Percentiles rank a stretch among this genome's conserved stretches.
These are phyloP conservation scores for Oncorhynchus nerka DNA, from an alignment of 2,113 vertebrate species.

Conservation along the genomic window DNA sequence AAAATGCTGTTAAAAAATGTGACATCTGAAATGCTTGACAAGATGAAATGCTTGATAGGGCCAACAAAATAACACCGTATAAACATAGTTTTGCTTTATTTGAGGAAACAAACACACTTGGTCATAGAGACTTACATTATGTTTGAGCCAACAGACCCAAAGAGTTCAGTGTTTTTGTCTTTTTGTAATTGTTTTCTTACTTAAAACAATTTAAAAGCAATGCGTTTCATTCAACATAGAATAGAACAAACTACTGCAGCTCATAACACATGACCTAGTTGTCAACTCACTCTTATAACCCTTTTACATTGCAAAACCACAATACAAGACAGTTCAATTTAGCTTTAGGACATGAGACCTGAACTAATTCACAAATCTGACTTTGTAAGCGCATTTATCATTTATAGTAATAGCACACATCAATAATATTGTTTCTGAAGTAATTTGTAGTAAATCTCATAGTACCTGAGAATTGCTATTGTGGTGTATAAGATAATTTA, in stretches of 20 bases:
- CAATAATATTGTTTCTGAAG: conserved; percentile 43
- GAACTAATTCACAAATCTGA: conserved; percentile 59
- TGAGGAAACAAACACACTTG: conserved; percentile 73
- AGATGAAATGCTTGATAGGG: neutral
- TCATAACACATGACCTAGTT: conserved; percentile 65
- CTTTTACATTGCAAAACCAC: conserved; percentile 52
- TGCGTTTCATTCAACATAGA: conserved; percentile 65
- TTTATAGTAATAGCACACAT: conserved; percentile 48
- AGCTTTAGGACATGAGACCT: conserved; percentile 50
- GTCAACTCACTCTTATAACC: conserved; percentile 48
- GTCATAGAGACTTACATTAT: conserved; percentile 86
- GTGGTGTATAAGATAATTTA: conserved; percentile 16
- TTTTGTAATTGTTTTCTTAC: conserved; percentile 48
- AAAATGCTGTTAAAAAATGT: too few species aligned
- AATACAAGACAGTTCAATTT: conserved; percentile 22
- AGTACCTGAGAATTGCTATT: conserved; percentile 72
- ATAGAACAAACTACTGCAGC: conserved; percentile 51
- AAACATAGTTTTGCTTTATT: conserved; percentile 72
- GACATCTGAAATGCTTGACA: too few species aligned
- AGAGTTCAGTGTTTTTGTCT: conserved; percentile 62
- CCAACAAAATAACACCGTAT: conserved; percentile 39
- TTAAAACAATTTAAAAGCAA: conserved; percentile 69
- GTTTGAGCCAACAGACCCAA: conserved; percentile 80
- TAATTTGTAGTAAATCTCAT: conserved; percentile 22
- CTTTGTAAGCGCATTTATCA: conserved; percentile 39